Conservation (phyloP, 2,113 vertebrate species). For the Forbesichthys agassizii region DNA sequence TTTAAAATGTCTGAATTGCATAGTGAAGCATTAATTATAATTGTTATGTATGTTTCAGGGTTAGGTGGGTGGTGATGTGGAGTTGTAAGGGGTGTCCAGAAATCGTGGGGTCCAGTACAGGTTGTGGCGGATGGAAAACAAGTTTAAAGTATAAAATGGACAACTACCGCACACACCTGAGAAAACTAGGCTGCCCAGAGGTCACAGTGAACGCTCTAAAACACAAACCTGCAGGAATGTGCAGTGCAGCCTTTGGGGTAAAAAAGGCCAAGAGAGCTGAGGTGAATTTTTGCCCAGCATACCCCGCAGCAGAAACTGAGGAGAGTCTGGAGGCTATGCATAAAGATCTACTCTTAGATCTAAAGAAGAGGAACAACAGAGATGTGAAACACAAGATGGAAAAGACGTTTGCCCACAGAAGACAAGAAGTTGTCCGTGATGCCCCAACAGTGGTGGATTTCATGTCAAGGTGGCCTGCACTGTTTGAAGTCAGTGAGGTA, state of each 20-base stretch:
- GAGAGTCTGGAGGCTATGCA: constrained; percentile 11
- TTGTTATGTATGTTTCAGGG: too few species aligned
- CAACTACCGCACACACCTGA: too few species aligned
- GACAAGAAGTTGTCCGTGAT: constrained; percentile 16
- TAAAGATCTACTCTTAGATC: constrained; percentile 12
- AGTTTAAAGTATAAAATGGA: too few species aligned
- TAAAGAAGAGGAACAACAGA: constrained; percentile 29
- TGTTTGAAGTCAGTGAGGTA: constrained; percentile 3
- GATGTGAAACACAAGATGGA: constrained; percentile 26
- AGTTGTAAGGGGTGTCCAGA: too few species aligned
- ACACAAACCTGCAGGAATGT: constrained; percentile 20
- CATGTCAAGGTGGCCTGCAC: neutral
- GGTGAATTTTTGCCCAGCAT: too few species aligned
- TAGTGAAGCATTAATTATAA: too few species aligned
- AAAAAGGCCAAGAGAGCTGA: constrained; percentile 25
- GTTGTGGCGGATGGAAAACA: too few species aligned
- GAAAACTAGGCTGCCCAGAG: constrained; percentile 5
- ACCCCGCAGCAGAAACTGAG: too few species aligned
- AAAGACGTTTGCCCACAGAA: constrained; percentile 18
- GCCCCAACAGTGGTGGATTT: constrained; percentile 26
- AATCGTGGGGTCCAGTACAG: too few species aligned
- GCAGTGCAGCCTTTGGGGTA: constrained; percentile 26
- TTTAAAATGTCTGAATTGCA: too few species aligned
- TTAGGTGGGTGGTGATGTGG: too few species aligned
- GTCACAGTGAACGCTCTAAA: constrained; percentile 20